Evolutionary conservation across 2,888 invertebrate species (phyloP), one percentile per base, ranked within the genome.

Genomic region (Pristionchus exspectatus): DNA sequence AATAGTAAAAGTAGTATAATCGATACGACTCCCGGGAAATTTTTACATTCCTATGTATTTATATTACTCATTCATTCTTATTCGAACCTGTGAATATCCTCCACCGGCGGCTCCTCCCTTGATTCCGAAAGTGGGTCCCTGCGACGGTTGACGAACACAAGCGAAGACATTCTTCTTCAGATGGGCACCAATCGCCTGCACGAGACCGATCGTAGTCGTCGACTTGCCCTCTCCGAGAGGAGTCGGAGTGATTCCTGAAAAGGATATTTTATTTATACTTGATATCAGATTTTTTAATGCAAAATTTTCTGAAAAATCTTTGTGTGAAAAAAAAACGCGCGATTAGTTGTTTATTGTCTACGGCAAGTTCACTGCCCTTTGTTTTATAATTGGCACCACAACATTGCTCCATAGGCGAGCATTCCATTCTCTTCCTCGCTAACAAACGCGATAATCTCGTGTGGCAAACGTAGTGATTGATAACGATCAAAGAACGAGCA

Each of bases 171-270:
- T 98, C 92, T 93, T 92, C 85, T 92, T 90, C 92, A 97, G 97
- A 94, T 98, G 97, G 0, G 97, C 97, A 0, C 97, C 97, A 89
- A 99, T 96, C 1, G 99, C 98, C 96, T 99, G 99, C 9, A 97
- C 97, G 50, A 95, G 95, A 3, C 99, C 99, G 91, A 99, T 96
- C 0, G 98, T 96, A 0, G 98, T 98, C 0, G 99, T 99, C 94
- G 98, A 98, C 96, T 99, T 99, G 56, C 99, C 99, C 96, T 99
- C 99, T 1, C 99, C 99, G n/a, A 99, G 96, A 0, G 99, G 98
- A 0, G 99, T 99, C 0, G 99, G 99, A 0, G 98, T 99, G 87
- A 99, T 98, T 27, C 98, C 97, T 95, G 24, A 94, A 93, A 89
- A 90, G 90, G 24, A 66, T 33, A 56, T 69, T 54, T 14, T 3